Evolutionary conservation across 2,797 vertebrate species (phyloP), one percentile per base, ranked within the genome.

Genomic region (Champsocephalus gunnari): DNA sequence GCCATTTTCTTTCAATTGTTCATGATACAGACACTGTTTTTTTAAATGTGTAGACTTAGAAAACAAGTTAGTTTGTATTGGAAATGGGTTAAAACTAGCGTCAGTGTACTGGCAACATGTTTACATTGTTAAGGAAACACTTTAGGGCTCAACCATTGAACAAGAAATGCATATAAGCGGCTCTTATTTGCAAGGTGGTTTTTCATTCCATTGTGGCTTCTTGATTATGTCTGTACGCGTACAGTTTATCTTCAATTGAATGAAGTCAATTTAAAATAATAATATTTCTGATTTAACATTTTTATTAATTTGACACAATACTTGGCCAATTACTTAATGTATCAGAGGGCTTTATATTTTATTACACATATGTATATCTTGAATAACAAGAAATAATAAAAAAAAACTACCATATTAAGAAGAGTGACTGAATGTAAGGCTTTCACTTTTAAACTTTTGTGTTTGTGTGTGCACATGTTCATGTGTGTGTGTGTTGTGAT

Each of bases 401-500:
- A 5, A 4, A 5, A 28, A 17, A 24, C 6, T 3, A 9, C 2
- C 19, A 48, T 4, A 19, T 14, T 13, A 58, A 38, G 12, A 68
- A 19, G 13, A 32, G 8, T 16, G 53, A 64, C 17, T 44, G n/a
- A 76, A 45, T 54, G 9, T 57, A 1, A 19, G n/a, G 13, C 13
- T 69, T 76, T 71, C 47, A 38, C 5, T 60, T 55, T 64, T 3
- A 38, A 81, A 58, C 19, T 17, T 53, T 1, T 41, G 24, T 44
- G n/a, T 38, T 32, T 58, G 48, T 57, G 54, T 78, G 58, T 71
- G 56, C 62, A 55, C 55, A 54, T 49, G 12, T 49, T 60, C 48
- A 75, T 74, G 49, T 63, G 55, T 65, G 55, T 65, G 54, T 67
- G 71, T 53, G 62, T 57, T 59, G 34, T 71, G 85, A 63, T 6